Evolutionary conservation across 2,113 vertebrate genomes (phyloP).

Genomic region (Corythornis madagascariensis): DNA sequence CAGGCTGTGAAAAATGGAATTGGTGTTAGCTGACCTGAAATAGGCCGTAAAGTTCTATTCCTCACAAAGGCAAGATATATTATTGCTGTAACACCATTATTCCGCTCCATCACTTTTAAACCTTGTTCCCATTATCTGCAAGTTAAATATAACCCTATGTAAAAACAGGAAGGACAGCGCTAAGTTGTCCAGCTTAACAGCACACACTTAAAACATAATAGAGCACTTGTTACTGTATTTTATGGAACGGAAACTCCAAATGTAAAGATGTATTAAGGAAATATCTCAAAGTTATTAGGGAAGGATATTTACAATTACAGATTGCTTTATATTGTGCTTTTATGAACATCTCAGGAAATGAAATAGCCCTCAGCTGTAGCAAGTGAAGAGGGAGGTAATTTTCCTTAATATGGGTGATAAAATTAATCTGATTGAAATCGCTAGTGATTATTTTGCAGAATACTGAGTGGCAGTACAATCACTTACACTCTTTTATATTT

Average conservation of each 20-base stretch:
- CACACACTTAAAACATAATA: slow-evolving; percentile 86
- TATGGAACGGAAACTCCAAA: slow-evolving; percentile 88
- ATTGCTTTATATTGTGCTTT: slow-evolving; percentile 88
- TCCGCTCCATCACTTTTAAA: slow-evolving; percentile 89
- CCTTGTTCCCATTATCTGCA: slow-evolving; percentile 87
- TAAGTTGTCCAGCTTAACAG: slow-evolving; percentile 85
- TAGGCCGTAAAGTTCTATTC: slow-evolving; percentile 81
- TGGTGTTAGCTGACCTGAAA: slow-evolving; percentile 80
- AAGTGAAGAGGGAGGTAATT: slow-evolving; percentile 89
- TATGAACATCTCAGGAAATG: slow-evolving; percentile 89
- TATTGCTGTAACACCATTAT: slow-evolving; percentile 85
- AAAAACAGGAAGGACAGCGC: slow-evolving; percentile 86
- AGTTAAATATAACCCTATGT: slow-evolving; percentile 88
- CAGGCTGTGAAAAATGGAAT: slow-evolving; percentile 83
- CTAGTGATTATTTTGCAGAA: slow-evolving; percentile 90
- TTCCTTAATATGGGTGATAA: slow-evolving; percentile 94
- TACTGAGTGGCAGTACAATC: slow-evolving; percentile 91
- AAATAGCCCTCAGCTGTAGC: slow-evolving; percentile 90
- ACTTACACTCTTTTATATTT: slow-evolving; percentile 95
- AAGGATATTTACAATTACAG: slow-evolving; percentile 89
- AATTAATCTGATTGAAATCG: slow-evolving; percentile 99
- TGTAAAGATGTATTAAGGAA: slow-evolving; percentile 88
- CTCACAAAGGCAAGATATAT: slow-evolving; percentile 85
- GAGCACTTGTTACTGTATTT: slow-evolving; percentile 88
- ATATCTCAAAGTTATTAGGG: slow-evolving; percentile 88